Conservation (phyloP, 2,797 vertebrate genomes). For the Glossophaga mutica region DNA sequence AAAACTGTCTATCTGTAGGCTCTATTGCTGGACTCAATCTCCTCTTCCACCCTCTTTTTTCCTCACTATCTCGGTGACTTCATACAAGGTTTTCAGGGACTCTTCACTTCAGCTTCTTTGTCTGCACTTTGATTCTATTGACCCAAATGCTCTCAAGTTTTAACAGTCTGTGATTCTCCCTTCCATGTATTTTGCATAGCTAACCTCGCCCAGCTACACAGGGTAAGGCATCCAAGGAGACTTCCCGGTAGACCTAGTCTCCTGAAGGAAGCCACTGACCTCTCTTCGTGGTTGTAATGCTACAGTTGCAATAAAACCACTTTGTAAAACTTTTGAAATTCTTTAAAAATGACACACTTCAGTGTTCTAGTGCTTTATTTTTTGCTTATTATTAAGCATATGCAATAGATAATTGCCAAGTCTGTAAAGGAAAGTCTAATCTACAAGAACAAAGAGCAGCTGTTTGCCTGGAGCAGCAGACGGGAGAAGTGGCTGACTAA, state of each 20-base stretch:
- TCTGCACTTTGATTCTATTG: background rate
- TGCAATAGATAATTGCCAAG: background rate
- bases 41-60: background rate
- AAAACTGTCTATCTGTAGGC: background rate
- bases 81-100: background rate
- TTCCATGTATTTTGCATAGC: background rate
- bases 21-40: background rate
- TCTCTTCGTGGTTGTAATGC: background rate
- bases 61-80: background rate
- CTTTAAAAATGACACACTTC: background rate
- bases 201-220: background rate
- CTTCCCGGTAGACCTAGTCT: background rate
- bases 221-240: accelerated
- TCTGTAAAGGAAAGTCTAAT: background rate
- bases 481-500: background rate
- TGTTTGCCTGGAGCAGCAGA: background rate
- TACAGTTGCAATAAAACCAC: background rate
- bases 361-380: background rate
- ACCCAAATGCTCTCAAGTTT: background rate
- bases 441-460: background rate
- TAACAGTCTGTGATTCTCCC: background rate
- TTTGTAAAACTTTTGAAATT: background rate
- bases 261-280: background rate
- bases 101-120: background rate
- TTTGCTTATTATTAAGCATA: background rate